Evolutionary conservation across 2,797 vertebrate genomes (phyloP).

Genomic region (Schizothorax lantsangensis): DNA sequence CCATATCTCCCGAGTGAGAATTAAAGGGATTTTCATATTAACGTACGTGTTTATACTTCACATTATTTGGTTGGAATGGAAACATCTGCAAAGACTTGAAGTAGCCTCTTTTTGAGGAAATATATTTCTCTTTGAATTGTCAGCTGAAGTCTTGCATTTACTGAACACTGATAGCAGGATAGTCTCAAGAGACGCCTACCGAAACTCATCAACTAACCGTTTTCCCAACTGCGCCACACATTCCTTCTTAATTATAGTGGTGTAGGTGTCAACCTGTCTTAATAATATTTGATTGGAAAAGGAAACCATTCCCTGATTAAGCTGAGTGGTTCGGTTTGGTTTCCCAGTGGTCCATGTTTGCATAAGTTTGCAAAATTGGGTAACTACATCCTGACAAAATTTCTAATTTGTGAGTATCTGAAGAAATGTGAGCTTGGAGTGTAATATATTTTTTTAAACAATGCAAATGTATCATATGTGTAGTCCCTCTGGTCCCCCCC

Average conservation of each 20-base stretch:
- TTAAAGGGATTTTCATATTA: conserved; percentile 3
- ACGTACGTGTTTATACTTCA: background rate
- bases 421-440: conserved; percentile 36
- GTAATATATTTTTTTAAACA: conserved; percentile 19
- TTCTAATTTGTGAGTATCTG: conserved; percentile 38
- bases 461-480: conserved; percentile 26
- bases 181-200: conserved; percentile 25
- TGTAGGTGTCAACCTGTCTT: conserved; percentile 48
- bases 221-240: conserved; percentile 41
- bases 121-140: conserved; percentile 21
- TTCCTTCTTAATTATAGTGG: conserved; percentile 43
- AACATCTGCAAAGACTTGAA: conserved; percentile 15
- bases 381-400: conserved; percentile 43
- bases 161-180: conserved; percentile 29
- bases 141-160: conserved; percentile 29
- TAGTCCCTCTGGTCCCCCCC: background rate
- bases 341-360: conserved; percentile 45
- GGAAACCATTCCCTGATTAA: conserved; percentile 44
- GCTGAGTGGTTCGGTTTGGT: conserved; percentile 33
- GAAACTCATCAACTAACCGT: conserved; percentile 43
- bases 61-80: conserved; percentile 11
- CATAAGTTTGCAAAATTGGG: conserved; percentile 40
- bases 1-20: conserved; percentile 1
- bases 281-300: conserved; percentile 52
- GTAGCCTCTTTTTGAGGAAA: background rate